Conservation (phyloP, 2,113 vertebrate species). For the Corythoichthys intestinalis region DNA sequence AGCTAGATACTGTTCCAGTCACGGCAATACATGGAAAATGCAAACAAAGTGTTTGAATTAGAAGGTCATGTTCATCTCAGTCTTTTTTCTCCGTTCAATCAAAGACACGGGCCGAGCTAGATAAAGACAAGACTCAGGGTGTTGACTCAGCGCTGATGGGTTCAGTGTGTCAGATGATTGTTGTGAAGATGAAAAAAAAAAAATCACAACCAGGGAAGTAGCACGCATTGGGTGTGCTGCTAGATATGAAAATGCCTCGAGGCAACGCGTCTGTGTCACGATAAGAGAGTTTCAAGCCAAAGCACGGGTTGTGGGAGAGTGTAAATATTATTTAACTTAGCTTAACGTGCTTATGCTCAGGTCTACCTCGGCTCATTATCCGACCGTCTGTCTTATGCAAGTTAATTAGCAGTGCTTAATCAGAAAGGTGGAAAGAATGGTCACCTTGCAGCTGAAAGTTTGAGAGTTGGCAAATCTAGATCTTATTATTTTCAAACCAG, state of each 20-base stretch:
- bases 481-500: neutral
- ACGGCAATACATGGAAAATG: too few species aligned
- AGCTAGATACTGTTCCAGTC: too few species aligned
- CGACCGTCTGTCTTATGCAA: neutral
- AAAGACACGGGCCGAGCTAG: conserved; percentile 9
- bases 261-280: conserved; percentile 43
- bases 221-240: conserved; percentile 20
- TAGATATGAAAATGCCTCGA: conserved; percentile 42
- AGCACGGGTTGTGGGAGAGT: conserved; percentile 11
- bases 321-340: conserved; percentile 21
- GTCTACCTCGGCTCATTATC: conserved; percentile 6
- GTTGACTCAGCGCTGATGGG: conserved; percentile 21
- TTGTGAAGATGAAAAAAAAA: neutral
- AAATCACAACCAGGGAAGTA: conserved; percentile 2
- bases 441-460: neutral
- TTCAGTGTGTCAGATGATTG: conserved; percentile 17
- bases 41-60: conserved; percentile 5
- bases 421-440: neutral
- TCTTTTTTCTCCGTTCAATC: conserved; percentile 10
- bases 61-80: neutral
- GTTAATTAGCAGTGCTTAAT: neutral
- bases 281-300: conserved; percentile 35
- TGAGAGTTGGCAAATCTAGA: too few species aligned
- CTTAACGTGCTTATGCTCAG: conserved; percentile 5
- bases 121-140: conserved; percentile 11